Evolutionary conservation across 2,888 invertebrate genomes (phyloP).

Genomic region (Litoditis marina): DNA sequence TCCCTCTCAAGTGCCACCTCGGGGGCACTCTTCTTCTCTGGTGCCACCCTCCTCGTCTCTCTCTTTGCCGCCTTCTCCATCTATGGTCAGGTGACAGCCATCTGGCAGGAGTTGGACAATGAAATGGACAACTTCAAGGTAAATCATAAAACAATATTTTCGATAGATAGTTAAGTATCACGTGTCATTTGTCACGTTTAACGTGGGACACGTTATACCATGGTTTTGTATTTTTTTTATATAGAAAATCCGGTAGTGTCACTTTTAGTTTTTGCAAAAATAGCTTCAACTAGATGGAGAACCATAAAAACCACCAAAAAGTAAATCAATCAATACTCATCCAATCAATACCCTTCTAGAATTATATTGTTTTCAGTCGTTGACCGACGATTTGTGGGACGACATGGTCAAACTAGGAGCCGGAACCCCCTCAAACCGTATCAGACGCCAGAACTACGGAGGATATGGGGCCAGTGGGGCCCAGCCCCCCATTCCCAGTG

Average conservation of each 20-base stretch:
- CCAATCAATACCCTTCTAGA: neutral
- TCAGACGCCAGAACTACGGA: conserved; percentile 56
- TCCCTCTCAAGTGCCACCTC: conserved; percentile 52
- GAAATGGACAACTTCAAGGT: conserved; percentile 59
- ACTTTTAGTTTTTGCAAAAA: too few species aligned
- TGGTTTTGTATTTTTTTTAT: neutral
- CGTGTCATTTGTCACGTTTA: neutral
- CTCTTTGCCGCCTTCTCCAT: conserved; percentile 49
- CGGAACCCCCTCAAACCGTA: conserved; percentile 57
- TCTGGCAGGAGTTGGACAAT: conserved; percentile 58
- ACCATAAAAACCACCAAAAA: too few species aligned
- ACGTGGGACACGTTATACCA: neutral
- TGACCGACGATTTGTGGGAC: conserved; percentile 56
- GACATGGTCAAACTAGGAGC: conserved; percentile 60
- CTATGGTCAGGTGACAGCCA: conserved; percentile 52
- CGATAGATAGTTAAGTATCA: neutral
- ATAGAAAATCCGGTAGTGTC: too few species aligned
- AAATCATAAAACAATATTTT: too few species aligned
- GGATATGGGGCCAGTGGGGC: conserved; percentile 51
- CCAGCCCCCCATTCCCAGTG: conserved; percentile 29
- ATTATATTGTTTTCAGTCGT: conserved; percentile 21
- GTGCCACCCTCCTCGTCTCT: conserved; percentile 52
- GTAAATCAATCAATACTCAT: too few species aligned
- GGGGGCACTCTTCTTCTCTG: conserved; percentile 55
- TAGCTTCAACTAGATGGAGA: too few species aligned